phyloP scores from a whole-genome alignment of 2,797 vertebrate species.

The Eutrigla gurnardus region DNA sequence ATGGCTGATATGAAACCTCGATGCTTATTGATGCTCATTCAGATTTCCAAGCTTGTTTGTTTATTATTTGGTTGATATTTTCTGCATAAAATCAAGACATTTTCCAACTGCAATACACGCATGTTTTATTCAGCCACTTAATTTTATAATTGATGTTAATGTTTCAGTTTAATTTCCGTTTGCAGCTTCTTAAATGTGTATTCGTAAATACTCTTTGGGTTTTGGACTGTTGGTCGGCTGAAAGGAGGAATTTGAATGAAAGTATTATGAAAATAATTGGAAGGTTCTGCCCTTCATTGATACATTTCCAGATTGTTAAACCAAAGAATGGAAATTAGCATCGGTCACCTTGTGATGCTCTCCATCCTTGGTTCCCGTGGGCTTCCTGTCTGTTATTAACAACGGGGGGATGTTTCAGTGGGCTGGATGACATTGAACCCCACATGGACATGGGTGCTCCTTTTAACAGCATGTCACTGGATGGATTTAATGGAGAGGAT shows the following conservation, averaged over 20 bases:
- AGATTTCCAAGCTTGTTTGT: background rate
- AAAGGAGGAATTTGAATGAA: too few species aligned
- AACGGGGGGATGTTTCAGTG: background rate
- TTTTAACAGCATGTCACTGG: conserved; percentile 36
- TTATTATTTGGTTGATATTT: background rate
- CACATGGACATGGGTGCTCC: conserved; percentile 22
- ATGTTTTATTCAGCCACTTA: too few species aligned
- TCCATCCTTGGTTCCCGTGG: conserved; percentile 18
- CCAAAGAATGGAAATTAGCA: conserved; percentile 13
- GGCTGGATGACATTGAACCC: conserved; percentile 39
- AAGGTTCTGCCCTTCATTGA: too few species aligned
- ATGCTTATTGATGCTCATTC: background rate
- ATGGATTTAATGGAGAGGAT: conserved; percentile 38
- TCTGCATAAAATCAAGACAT: background rate
- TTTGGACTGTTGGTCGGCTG: too few species aligned
- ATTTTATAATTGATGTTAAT: too few species aligned
- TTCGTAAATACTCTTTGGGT: too few species aligned
- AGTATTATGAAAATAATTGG: too few species aligned
- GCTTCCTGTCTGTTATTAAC: conserved; percentile 21
- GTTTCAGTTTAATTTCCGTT: too few species aligned
- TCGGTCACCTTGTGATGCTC: conserved; percentile 18
- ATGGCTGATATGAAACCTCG: background rate
- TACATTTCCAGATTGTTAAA: too few species aligned
- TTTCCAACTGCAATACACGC: too few species aligned
- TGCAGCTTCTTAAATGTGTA: too few species aligned